A percentile compares a stretch with the other conserved stretches of the same genome.
phyloP scores from a whole-genome alignment of 2,797 vertebrate genomes.

The Morelia viridis region DNA sequence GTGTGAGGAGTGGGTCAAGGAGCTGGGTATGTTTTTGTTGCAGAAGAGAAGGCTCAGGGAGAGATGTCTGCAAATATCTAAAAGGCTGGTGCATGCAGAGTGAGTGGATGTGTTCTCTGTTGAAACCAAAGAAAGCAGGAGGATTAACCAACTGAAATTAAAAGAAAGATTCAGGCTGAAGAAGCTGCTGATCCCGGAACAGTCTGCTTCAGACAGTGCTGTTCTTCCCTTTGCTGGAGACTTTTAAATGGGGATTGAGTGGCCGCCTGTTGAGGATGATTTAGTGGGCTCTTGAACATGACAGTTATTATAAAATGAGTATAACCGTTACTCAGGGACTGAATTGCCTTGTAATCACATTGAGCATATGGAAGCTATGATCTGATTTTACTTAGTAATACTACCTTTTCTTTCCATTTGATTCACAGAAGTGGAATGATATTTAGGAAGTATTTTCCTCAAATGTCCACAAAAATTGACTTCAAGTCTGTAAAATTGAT shows the following conservation, averaged over 20 bases:
- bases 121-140: background rate
- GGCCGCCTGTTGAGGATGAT: background rate
- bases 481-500: conserved; percentile 3
- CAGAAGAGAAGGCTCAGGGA: background rate
- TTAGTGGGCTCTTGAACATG: background rate
- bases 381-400: conserved; percentile 1
- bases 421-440: background rate
- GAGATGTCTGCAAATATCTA: background rate
- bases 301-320: background rate
- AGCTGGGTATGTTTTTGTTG: background rate
- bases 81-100: background rate
- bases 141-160: background rate
- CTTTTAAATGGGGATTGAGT: background rate
- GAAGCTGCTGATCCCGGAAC: background rate
- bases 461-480: background rate
- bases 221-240: background rate
- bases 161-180: background rate
- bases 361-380: conserved; percentile 22
- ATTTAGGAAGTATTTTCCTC: background rate
- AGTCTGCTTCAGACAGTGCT: background rate
- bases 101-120: background rate
- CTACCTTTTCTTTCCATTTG: conserved; percentile 26
- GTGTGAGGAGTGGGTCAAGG: background rate
- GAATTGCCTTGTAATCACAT: background rate
- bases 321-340: background rate